Conservation (phyloP, 2,797 vertebrate genomes). For the Thaleichthys pacificus region DNA sequence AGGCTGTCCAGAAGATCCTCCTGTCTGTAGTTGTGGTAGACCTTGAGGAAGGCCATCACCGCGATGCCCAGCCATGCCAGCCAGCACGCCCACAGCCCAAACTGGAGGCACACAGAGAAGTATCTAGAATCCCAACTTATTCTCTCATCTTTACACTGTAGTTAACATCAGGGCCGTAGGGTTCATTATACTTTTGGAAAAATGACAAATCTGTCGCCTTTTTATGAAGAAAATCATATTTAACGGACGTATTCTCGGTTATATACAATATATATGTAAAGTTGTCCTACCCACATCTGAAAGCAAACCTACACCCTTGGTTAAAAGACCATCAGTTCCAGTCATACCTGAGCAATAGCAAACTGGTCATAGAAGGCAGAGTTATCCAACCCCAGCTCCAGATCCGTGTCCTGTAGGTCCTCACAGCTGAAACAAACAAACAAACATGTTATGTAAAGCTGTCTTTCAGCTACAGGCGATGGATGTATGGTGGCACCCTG, state of each 20-base stretch:
- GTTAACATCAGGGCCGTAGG: too few relatives aligned
- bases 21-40: constrained; percentile 93
- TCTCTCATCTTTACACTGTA: too few relatives aligned
- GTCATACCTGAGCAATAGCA: constrained; percentile 89
- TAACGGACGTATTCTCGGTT: too few relatives aligned
- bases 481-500: too few relatives aligned
- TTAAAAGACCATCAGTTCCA: background rate
- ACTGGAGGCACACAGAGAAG: constrained; percentile 69
- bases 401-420: constrained; percentile 87
- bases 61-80: constrained; percentile 93
- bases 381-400: constrained; percentile 90
- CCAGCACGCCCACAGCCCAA: constrained; percentile 96
- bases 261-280: too few relatives aligned
- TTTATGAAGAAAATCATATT: too few relatives aligned
- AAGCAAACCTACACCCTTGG: background rate
- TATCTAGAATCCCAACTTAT: too few relatives aligned
- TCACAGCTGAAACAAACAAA: constrained; percentile 81
- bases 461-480: too few relatives aligned
- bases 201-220: too few relatives aligned
- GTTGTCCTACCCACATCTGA: too few relatives aligned
- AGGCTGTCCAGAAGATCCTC: constrained; percentile 93
- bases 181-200: too few relatives aligned
- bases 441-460: background rate
- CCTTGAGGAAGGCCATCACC: constrained; percentile 91
- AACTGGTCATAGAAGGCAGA: constrained; percentile 96